Conservation (phyloP, 2,113 vertebrate genomes). For the Pygoscelis adeliae region DNA sequence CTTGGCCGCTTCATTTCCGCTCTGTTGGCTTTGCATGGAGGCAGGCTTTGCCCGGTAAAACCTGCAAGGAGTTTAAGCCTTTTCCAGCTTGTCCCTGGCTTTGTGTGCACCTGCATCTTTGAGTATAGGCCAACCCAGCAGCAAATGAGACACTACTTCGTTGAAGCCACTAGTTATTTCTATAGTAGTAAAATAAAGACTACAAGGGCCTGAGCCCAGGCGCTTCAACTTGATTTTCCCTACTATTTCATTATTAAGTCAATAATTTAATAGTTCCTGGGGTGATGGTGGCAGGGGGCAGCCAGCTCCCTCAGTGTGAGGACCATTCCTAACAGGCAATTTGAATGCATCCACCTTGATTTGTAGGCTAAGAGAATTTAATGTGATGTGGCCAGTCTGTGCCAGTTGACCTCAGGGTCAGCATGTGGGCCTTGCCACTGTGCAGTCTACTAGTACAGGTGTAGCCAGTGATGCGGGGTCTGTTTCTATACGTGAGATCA, state of each 20-base stretch:
- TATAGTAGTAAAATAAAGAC: not conserved
- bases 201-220: not conserved
- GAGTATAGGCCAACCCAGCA: not conserved
- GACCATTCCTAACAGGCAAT: not conserved
- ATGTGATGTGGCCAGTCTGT: not conserved
- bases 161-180: not conserved
- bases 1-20: not conserved
- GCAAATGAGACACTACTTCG: not conserved
- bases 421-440: not conserved
- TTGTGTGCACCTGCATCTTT: not conserved
- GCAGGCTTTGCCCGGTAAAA: not conserved
- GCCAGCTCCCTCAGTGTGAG: not conserved
- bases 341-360: not conserved
- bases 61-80: not conserved
- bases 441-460: not conserved
- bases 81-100: not conserved
- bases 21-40: not conserved
- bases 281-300: not conserved
- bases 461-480: not conserved
- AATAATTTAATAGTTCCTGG: not conserved
- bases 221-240: not conserved
- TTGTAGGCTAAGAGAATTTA: not conserved
- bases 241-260: not conserved
- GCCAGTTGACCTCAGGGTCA: not conserved
- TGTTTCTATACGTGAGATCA: not conserved